phyloP scores from a whole-genome alignment of 1,140 invertebrate species.

The Adoxophyes honmai region DNA sequence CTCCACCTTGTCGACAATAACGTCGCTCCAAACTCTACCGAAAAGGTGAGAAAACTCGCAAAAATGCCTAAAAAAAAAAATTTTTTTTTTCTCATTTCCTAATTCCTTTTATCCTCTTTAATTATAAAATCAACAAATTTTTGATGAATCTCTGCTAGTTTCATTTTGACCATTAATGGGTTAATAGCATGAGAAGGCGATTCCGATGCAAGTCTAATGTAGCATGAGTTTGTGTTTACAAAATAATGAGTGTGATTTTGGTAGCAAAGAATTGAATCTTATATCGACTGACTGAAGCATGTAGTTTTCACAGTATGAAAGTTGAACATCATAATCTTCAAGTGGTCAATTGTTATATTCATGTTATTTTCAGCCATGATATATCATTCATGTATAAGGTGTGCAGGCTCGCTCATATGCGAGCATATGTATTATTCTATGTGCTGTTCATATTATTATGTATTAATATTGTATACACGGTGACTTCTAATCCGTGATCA shows the following conservation, averaged over 20 bases:
- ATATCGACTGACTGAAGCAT: slow-evolving; percentile 58
- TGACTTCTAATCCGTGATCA: too few species aligned
- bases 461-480: slow-evolving; percentile 31
- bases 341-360: too few species aligned
- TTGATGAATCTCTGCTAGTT: too few species aligned
- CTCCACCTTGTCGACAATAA: too few species aligned
- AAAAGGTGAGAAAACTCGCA: too few species aligned
- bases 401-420: not conserved
- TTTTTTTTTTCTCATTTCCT: too few species aligned
- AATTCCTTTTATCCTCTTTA: too few species aligned
- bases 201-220: not conserved
- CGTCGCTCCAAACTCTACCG: too few species aligned
- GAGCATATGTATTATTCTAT: slow-evolving; percentile 12
- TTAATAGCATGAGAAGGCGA: slow-evolving; percentile 2
- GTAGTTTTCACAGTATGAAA: slow-evolving; percentile 20
- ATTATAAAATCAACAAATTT: too few species aligned
- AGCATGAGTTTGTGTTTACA: slow-evolving; percentile 33
- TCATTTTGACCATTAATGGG: too few species aligned
- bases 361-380: not conserved
- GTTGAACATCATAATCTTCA: not conserved
- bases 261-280: slow-evolving; percentile 14
- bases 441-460: slow-evolving; percentile 19
- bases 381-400: slow-evolving; percentile 1
- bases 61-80: too few species aligned
- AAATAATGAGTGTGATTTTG: slow-evolving; percentile 31